These are phyloP conservation scores for Empis livida DNA, from an alignment of 2,888 invertebrate species.

Conservation along the genomic window DNA sequence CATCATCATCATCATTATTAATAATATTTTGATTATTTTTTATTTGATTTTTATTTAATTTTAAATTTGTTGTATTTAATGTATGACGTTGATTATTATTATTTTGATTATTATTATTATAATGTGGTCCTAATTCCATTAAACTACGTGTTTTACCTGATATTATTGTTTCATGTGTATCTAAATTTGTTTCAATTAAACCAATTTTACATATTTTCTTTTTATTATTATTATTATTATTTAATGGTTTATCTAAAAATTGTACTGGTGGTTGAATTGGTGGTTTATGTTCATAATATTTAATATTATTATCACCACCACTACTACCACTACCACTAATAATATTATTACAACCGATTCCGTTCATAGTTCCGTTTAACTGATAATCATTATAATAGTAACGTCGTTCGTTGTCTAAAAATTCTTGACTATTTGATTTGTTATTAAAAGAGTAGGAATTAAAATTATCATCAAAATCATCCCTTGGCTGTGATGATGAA, in stretches of 20 bases:
- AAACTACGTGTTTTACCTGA: conserved; percentile 52
- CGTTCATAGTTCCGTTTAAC: conserved; percentile 1
- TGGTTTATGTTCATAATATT: not conserved
- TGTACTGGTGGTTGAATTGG: conserved; percentile 1
- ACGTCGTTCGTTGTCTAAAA: conserved; percentile 16
- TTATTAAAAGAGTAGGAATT: not conserved
- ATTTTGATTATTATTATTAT: conserved; percentile 10
- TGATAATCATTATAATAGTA: not conserved
- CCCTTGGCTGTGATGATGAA: conserved; percentile 15
- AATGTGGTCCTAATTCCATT: conserved; percentile 43
- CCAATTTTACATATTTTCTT: conserved; percentile 40
- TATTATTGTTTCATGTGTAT: conserved; percentile 55
- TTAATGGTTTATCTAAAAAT: not conserved
- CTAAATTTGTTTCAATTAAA: conserved; percentile 82
- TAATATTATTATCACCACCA: no score
- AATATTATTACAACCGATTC: conserved; percentile 1
- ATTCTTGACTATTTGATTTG: not conserved
- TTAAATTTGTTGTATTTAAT: not conserved
- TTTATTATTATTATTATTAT: not conserved
- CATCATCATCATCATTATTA: conserved; percentile 28
- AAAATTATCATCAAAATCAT: conserved; percentile 4
- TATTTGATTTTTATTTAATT: conserved; percentile 2
- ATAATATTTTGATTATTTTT: conserved; percentile 11
- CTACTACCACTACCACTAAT: not conserved
- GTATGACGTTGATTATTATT: not conserved